Percentiles rank a stretch among this genome's conserved stretches.
Conservation (phyloP, 2,888 invertebrate species). For the Ichneumon xanthorius region DNA sequence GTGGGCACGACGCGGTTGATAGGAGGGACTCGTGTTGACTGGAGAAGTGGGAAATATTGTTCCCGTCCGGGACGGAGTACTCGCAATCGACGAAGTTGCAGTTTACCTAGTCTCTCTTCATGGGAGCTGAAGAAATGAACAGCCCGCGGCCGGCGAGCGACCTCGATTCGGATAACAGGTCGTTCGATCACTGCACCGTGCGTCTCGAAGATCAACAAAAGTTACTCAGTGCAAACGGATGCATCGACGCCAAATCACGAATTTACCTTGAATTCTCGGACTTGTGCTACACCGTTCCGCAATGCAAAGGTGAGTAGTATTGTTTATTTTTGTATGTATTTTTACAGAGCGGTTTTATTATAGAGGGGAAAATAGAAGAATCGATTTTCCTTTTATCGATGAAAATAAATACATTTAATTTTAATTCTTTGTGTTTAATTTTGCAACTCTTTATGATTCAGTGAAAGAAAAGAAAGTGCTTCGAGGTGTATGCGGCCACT, state of each 20-base stretch:
- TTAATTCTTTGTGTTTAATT: too few relatives aligned
- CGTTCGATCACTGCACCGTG: slow-evolving; percentile 34
- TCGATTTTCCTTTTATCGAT: too few relatives aligned
- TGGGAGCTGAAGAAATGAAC: slow-evolving; percentile 35
- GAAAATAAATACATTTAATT: too few relatives aligned
- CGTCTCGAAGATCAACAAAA: slow-evolving; percentile 50
- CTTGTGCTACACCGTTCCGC: slow-evolving; percentile 66
- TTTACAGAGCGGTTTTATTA: background rate
- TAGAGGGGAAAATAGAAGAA: background rate
- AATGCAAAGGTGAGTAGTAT: slow-evolving; percentile 63
- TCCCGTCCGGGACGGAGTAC: background rate
- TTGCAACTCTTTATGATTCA: slow-evolving; percentile 44
- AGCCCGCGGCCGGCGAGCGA: slow-evolving; percentile 6
- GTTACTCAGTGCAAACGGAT: slow-evolving; percentile 45
- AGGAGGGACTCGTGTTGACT: background rate
- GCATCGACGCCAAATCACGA: slow-evolving; percentile 40
- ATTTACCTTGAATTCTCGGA: slow-evolving; percentile 70
- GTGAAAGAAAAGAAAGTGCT: slow-evolving; percentile 85
- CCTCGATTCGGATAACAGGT: slow-evolving; percentile 21
- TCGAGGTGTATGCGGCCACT: slow-evolving; percentile 87
- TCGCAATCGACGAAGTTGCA: background rate
- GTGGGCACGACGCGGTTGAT: background rate
- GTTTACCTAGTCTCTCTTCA: background rate
- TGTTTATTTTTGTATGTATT: background rate
- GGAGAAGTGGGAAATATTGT: background rate